Percentiles rank a stretch among this genome's conserved stretches.
These are phyloP conservation scores for Cetonia aurata DNA, from an alignment of 2,888 invertebrate genomes.

Conservation along the genomic window DNA sequence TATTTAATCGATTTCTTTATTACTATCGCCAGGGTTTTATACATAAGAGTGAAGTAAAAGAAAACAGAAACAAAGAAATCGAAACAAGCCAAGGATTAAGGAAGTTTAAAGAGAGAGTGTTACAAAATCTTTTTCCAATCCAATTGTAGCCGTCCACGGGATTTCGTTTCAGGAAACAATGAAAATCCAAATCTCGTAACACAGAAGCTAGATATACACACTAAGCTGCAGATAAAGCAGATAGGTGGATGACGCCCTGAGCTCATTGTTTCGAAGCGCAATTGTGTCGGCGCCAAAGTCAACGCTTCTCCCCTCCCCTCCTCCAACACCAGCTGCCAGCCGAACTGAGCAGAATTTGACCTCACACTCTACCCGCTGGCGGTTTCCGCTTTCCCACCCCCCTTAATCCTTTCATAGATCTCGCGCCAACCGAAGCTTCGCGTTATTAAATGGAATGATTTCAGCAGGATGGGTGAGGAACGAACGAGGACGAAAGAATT, in stretches of 20 bases:
- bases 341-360: constrained; percentile 13
- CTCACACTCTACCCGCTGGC: not conserved
- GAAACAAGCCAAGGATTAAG: too few species aligned
- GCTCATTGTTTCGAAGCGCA: constrained; percentile 24
- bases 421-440: constrained; percentile 8
- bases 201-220: constrained; percentile 4
- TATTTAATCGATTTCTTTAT: too few species aligned
- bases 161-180: constrained; percentile 21
- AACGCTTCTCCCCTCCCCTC: not conserved
- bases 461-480: not conserved
- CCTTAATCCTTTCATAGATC: constrained; percentile 29
- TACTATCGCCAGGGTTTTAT: too few species aligned
- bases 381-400: not conserved
- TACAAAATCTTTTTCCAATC: constrained; percentile 9
- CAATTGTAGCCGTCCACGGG: constrained; percentile 13
- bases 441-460: constrained; percentile 34
- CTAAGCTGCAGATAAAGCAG: constrained; percentile 5
- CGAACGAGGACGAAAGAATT: constrained; percentile 7
- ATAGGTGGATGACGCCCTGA: constrained; percentile 18
- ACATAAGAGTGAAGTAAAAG: too few species aligned
- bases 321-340: not conserved
- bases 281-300: constrained; percentile 10
- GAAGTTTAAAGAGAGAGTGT: not conserved
- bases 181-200: not conserved
- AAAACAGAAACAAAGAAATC: too few species aligned